Evolutionary conservation across 2,797 vertebrate genomes (phyloP), one percentile per base, ranked within the genome.

Genomic region (Erithacus rubecula): DNA sequence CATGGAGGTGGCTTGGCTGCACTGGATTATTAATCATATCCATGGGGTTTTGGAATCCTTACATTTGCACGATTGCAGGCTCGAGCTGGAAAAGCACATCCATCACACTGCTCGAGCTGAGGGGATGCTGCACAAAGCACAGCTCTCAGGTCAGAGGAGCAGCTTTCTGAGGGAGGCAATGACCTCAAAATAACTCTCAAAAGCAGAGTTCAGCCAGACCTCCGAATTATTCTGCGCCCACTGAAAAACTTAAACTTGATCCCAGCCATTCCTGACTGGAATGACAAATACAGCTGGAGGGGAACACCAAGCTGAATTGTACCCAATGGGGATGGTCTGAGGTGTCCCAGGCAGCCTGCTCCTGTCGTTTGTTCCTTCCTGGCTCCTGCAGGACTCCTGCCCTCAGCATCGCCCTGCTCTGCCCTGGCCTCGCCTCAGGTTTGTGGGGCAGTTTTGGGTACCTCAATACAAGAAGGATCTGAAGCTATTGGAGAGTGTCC

Each of bases 1-100:
- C 15, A 5, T 64, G 87, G 90, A 93, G 93, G 79, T 93, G 85
- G 75, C 75, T 95, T 93, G 89, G 89, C 95, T 95, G 18, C 22
- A 0, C 51, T 51, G 77, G 68, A 41, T 91, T 88, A 70, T 97
- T 93, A 70, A 94, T 95, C 88, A 91, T 16, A 49, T 81, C 60
- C 19, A 14, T 1, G 12, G 74, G 80, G 32, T 81, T 90, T 75
- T 78, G 88, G 81, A 77, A 81, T 56, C 76, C 79, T 24, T 68
- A n/a, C 56, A 7, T 67, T 83, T 59, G 49, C 82, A 84, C 51
- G 15, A 56, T 23, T 12, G 65, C 49, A 56, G 12, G 27, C 39
- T 39, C 0, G 5, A 17, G 67, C 3, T 59, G 83, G 78, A 55
- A 83, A 78, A 84, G 93, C 64, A 3, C 67, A 46, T 87, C 32